Conservation (phyloP, 2,888 invertebrate species). For the Merodon equestris region DNA sequence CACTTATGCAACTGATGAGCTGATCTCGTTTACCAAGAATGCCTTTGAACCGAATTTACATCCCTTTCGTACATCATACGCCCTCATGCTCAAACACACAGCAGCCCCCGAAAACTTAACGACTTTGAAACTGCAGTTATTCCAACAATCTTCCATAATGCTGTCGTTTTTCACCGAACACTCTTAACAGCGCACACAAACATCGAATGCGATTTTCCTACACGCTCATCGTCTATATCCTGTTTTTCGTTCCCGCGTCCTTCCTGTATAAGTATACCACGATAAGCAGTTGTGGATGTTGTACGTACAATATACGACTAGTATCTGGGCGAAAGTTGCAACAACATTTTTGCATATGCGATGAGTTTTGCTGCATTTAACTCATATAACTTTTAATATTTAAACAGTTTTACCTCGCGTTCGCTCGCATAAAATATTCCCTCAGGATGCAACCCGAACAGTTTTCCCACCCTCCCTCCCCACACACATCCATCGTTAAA, state of each 20-base stretch:
- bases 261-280: no score
- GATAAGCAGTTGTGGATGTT: neutral
- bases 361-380: conserved; percentile 68
- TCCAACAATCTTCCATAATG: conserved; percentile 61
- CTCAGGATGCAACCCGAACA: conserved; percentile 58
- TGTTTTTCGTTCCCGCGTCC: no score
- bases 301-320: neutral
- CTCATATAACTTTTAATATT: conserved; percentile 68
- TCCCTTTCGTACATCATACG: conserved; percentile 35
- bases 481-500: no score
- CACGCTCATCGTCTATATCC: no score
- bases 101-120: conserved; percentile 42
- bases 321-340: conserved; percentile 46
- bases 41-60: conserved; percentile 53
- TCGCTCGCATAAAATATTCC: conserved; percentile 63
- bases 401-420: conserved; percentile 66
- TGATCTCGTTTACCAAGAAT: conserved; percentile 59
- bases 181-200: conserved; percentile 5
- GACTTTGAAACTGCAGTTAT: conserved; percentile 64
- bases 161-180: conserved; percentile 14
- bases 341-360: conserved; percentile 63
- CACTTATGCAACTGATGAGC: conserved; percentile 61
- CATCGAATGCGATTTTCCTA: no score
- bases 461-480: conserved; percentile 9
- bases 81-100: conserved; percentile 18